A percentile compares a stretch with the other conserved stretches of the same genome.
These are phyloP conservation scores for Synergus laeviventris DNA, from an alignment of 2,888 invertebrate species.

Conservation along the genomic window DNA sequence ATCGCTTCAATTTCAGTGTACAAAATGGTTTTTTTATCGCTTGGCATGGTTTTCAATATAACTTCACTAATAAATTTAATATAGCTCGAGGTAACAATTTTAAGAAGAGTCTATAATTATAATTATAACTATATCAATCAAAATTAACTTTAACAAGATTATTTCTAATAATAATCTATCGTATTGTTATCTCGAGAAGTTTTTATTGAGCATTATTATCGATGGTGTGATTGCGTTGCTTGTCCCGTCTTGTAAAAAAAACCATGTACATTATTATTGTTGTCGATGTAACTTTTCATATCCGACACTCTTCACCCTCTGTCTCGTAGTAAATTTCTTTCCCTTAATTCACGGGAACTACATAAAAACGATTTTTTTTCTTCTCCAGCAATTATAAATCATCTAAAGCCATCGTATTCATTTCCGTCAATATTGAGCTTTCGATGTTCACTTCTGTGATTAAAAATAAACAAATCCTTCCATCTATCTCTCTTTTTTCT, in stretches of 20 bases:
- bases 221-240: background rate
- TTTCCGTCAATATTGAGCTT: background rate
- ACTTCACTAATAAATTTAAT: conserved; percentile 10
- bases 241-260: background rate
- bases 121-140: background rate
- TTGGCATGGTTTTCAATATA: conserved; percentile 12
- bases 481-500: background rate
- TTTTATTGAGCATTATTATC: background rate
- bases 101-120: background rate
- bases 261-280: background rate
- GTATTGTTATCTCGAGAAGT: background rate
- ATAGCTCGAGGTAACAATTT: background rate
- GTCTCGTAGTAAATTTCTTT: background rate
- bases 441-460: background rate
- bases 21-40: background rate
- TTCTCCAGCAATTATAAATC: background rate
- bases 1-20: background rate
- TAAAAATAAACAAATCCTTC: background rate
- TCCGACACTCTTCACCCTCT: background rate
- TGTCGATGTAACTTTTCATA: background rate
- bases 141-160: background rate
- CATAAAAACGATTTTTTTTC: background rate
- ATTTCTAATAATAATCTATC: background rate
- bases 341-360: background rate
- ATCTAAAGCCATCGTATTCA: background rate